Percentiles rank a stretch among this genome's conserved stretches.
These are phyloP conservation scores for Heterohyrax brucei DNA, from an alignment of 2,797 vertebrate species.

Conservation along the genomic window DNA sequence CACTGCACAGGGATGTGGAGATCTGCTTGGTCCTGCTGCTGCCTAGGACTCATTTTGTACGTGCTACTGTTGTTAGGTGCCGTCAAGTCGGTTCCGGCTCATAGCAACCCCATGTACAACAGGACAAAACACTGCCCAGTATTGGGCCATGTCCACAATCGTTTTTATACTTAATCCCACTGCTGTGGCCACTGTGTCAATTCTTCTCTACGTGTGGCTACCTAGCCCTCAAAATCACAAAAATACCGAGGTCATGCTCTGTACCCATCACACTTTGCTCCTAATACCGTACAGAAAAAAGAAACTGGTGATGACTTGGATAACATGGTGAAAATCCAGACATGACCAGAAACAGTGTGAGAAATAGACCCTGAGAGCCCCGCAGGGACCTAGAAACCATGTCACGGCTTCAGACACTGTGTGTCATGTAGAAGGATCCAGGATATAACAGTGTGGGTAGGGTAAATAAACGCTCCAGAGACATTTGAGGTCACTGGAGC, in stretches of 20 bases:
- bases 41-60: too few species aligned
- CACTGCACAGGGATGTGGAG: too few species aligned
- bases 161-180: too few species aligned
- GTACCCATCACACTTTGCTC: too few species aligned
- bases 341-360: rapidly evolving
- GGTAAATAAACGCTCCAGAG: background rate
- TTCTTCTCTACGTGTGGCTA: background rate
- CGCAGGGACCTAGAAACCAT: background rate
- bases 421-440: background rate
- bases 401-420: background rate
- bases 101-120: too few species aligned
- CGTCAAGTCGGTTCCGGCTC: too few species aligned
- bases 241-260: rapidly evolving
- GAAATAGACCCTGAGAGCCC: background rate
- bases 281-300: background rate
- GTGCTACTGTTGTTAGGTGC: too few species aligned
- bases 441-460: rapidly evolving
- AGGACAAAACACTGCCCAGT: too few species aligned
- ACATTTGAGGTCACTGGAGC: background rate
- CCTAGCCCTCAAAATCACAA: background rate
- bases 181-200: too few species aligned
- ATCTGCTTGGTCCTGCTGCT: too few species aligned
- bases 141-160: too few species aligned
- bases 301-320: background rate
- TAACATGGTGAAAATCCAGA: background rate